Evolutionary conservation across 2,888 invertebrate species (phyloP).

Genomic region (Watsonalla cultraria): DNA sequence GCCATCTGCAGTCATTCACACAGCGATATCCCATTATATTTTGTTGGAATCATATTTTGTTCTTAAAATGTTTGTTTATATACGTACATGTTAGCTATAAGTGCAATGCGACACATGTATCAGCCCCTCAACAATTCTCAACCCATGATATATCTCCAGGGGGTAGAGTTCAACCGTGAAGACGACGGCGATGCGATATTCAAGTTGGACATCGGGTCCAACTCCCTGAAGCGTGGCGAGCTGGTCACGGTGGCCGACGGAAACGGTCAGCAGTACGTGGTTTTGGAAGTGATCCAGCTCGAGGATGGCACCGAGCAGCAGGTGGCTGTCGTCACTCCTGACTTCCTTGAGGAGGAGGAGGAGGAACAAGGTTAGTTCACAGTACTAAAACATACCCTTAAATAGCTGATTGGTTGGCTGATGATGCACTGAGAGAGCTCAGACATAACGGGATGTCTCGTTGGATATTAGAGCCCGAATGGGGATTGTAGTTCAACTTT

Average conservation of each 20-base stretch:
- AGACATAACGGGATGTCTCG: no score
- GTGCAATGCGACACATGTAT: no score
- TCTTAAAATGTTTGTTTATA: background rate
- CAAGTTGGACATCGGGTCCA: constrained; percentile 37
- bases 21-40: no score
- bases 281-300: constrained; percentile 92
- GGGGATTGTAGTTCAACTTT: no score
- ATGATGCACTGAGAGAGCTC: no score
- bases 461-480: no score
- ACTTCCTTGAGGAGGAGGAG: constrained; percentile 40
- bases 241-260: constrained; percentile 54
- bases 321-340: constrained; percentile 77
- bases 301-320: constrained; percentile 82
- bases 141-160: constrained; percentile 3
- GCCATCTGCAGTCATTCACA: no score
- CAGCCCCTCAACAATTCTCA: no score
- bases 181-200: constrained; percentile 39
- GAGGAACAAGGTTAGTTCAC: constrained; percentile 24
- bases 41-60: no score
- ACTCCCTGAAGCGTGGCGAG: constrained; percentile 49
- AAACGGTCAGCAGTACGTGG: constrained; percentile 89
- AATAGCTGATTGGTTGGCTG: no score
- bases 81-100: background rate
- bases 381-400: no score
- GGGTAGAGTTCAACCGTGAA: constrained; percentile 4